Percentiles rank a stretch among this genome's conserved stretches.
Conservation (phyloP, 1,140 invertebrate genomes). For the Danaus melanippus region DNA sequence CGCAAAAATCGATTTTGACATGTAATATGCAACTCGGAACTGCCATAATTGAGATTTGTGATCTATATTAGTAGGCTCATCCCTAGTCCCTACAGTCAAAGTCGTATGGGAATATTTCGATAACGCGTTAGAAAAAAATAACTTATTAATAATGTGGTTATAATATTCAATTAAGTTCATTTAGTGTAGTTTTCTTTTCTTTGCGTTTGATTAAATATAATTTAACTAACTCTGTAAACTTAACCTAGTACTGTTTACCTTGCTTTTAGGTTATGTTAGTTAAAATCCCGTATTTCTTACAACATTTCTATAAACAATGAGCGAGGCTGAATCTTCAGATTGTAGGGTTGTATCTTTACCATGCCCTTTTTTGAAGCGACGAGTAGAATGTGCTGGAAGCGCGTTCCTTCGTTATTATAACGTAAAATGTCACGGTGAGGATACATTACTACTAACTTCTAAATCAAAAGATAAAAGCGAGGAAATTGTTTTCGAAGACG, state of each 20-base stretch:
- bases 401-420: conserved; percentile 62
- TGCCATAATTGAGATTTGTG: no score
- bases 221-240: conserved; percentile 7
- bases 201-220: not conserved
- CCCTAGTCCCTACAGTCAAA: not conserved
- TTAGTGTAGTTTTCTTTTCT: conserved; percentile 12
- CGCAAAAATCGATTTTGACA: not conserved
- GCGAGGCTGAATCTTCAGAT: conserved; percentile 36
- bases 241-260: conserved; percentile 17
- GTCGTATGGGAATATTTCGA: conserved; percentile 21
- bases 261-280: conserved; percentile 61
- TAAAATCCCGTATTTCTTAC: conserved; percentile 38
- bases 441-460: conserved; percentile 47
- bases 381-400: conserved; percentile 61
- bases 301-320: conserved; percentile 48
- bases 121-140: conserved; percentile 9
- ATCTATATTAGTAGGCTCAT: no score
- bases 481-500: conserved; percentile 80
- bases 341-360: conserved; percentile 46
- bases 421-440: conserved; percentile 62
- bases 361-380: conserved; percentile 43
- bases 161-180: conserved; percentile 8
- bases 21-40: no score
- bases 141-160: no score
- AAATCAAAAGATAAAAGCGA: conserved; percentile 73